A percentile compares a stretch with the other conserved stretches of the same genome.
Conservation (phyloP, 2,113 vertebrate genomes). For the Empidonax alnorum region DNA sequence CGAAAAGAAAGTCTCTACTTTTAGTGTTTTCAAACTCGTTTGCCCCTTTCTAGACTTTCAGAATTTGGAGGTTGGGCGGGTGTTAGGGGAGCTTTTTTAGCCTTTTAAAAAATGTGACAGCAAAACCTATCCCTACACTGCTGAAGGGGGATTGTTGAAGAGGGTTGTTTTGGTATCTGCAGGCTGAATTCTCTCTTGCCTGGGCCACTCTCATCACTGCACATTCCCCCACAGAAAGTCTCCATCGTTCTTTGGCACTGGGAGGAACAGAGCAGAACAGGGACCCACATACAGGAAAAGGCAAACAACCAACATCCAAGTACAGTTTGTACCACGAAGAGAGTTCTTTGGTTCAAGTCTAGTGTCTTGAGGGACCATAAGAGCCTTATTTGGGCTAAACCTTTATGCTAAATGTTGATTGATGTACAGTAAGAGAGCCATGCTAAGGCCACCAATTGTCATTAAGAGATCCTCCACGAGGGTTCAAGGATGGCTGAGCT, state of each 20-base stretch:
- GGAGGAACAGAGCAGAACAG: not conserved
- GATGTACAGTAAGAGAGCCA: not conserved
- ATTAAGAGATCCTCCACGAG: fast-evolving
- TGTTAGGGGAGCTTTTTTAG: not conserved
- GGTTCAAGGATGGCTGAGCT: not conserved
- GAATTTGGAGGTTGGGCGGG: not conserved
- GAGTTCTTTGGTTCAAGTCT: not conserved
- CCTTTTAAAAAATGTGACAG: not conserved
- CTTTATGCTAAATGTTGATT: not conserved
- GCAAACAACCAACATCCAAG: not conserved
- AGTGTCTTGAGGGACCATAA: not conserved
- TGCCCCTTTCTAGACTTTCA: not conserved
- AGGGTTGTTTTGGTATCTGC: not conserved
- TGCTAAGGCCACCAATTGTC: not conserved
- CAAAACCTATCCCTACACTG: not conserved
- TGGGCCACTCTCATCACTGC: not conserved
- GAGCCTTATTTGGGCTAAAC: not conserved
- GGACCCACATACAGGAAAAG: not conserved
- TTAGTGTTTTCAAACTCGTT: not conserved
- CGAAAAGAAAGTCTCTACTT: not conserved
- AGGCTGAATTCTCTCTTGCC: not conserved
- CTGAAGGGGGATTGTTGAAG: not conserved
- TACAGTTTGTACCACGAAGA: not conserved
- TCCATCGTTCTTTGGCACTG: not conserved
- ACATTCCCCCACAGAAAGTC: not conserved